These are phyloP conservation scores for Rhagophthalmus giganteus DNA, from an alignment of 2,888 invertebrate genomes.

Conservation along the genomic window DNA sequence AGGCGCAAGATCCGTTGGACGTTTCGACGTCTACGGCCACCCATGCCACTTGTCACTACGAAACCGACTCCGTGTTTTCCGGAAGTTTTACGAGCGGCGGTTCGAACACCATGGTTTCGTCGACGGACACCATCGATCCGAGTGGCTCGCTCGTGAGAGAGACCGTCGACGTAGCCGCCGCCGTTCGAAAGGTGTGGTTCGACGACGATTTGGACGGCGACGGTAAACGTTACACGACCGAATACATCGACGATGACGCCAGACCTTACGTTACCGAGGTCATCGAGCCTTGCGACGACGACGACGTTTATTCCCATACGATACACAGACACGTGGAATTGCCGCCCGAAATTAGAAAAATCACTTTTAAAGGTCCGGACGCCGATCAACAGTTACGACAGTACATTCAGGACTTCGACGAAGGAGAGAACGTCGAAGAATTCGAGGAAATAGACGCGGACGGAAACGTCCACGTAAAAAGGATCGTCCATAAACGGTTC, in stretches of 20 bases:
- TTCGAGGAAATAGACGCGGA: constrained; percentile 58
- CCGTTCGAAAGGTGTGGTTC: constrained; percentile 56
- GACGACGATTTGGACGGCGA: constrained; percentile 49
- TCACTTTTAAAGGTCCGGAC: constrained; percentile 60
- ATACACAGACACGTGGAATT: constrained; percentile 57
- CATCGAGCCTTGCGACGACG: constrained; percentile 55
- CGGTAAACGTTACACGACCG: constrained; percentile 43
- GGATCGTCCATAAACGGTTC: constrained; percentile 57
- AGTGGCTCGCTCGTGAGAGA: constrained; percentile 58
- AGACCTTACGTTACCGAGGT: constrained; percentile 58
- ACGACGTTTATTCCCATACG: constrained; percentile 54
- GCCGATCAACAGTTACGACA: constrained; percentile 58
- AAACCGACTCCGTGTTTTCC: constrained; percentile 83
- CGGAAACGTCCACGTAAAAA: constrained; percentile 60
- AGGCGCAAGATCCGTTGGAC: constrained; percentile 16
- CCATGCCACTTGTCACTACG: constrained; percentile 81
- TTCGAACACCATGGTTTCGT: constrained; percentile 83
- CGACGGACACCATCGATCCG: constrained; percentile 70
- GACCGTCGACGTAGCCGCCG: constrained; percentile 52
- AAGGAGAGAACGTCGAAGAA: constrained; percentile 59
- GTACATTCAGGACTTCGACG: constrained; percentile 58
- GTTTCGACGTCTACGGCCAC: constrained; percentile 76
- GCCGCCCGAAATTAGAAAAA: constrained; percentile 58
- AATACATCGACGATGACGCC: constrained; percentile 47
- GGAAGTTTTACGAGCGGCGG: constrained; percentile 83